A percentile compares a stretch with the other conserved stretches of the same genome.
Conservation (phyloP, 1,140 invertebrate species). For the Ips nitidus region DNA sequence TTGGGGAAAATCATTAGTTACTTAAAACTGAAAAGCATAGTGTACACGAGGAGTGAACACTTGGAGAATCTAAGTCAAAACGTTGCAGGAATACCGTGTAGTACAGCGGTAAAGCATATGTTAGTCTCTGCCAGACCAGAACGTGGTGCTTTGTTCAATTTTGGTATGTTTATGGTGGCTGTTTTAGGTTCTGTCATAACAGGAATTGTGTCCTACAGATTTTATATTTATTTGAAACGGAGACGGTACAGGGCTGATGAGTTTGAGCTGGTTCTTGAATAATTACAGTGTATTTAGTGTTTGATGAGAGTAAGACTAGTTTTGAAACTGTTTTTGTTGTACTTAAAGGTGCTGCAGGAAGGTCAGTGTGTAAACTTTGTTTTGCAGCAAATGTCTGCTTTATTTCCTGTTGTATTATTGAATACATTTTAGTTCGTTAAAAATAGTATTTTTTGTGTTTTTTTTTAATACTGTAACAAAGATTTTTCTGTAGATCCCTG, state of each 20-base stretch:
- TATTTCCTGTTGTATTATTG: conserved; percentile 11
- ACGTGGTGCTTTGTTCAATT: conserved; percentile 21
- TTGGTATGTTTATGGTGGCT: conserved; percentile 23
- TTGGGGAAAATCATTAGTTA: conserved; percentile 43
- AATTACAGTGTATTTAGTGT: conserved; percentile 16
- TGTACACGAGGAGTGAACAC: conserved; percentile 43
- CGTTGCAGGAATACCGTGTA: conserved; percentile 48
- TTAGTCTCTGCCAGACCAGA: not conserved
- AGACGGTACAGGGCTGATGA: conserved; percentile 45
- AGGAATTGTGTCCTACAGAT: conserved; percentile 34
- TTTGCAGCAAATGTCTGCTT: conserved; percentile 14
- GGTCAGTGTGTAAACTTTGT: not conserved
- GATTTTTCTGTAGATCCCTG: too few species aligned
- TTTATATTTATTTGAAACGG: conserved; percentile 41
- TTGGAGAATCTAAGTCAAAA: conserved; percentile 45
- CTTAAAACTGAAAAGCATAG: conserved; percentile 42
- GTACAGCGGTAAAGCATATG: conserved; percentile 21
- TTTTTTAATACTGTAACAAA: too few species aligned
- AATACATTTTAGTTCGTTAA: too few species aligned
- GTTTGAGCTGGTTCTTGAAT: conserved; percentile 44
- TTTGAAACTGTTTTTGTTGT: too few species aligned
- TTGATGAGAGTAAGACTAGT: not conserved
- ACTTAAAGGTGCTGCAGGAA: not conserved
- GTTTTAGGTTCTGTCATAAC: conserved; percentile 31
- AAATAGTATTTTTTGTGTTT: too few species aligned